phyloP scores from a whole-genome alignment of 2,797 vertebrate genomes.

The Lacerta viridis region DNA sequence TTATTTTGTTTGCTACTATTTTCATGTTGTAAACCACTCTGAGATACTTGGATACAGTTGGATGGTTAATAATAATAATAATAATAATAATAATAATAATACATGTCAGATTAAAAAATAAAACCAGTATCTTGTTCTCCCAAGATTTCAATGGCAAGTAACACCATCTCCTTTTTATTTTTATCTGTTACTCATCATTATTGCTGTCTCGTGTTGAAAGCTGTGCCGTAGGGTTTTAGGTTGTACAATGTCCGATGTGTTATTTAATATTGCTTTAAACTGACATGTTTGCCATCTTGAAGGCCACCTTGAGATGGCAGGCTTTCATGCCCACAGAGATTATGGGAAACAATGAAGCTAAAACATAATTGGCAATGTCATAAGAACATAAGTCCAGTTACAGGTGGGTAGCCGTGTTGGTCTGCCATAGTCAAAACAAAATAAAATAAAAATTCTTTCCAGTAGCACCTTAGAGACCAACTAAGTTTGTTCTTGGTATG shows the following conservation, averaged over 20 bases:
- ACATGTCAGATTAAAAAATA: not conserved
- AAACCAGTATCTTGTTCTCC: not conserved
- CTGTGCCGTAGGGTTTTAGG: no score
- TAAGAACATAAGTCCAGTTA: no score
- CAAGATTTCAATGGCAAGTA: not conserved
- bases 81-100: no score
- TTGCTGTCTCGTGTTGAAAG: not conserved
- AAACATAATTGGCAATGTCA: not conserved
- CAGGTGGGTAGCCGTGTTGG: no score
- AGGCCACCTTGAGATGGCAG: not conserved
- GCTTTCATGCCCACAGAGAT: not conserved
- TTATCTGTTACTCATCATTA: not conserved
- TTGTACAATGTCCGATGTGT: not conserved
- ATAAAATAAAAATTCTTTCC: no score
- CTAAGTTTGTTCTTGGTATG: no score
- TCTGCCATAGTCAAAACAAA: no score
- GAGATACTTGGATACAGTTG: no score
- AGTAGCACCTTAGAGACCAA: no score
- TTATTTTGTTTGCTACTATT: no score
- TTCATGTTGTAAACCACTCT: no score
- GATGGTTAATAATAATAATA: no score
- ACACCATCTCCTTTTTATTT: not conserved
- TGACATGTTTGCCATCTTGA: not conserved
- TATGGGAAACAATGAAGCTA: not conserved
- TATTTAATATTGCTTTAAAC: not conserved